Evolutionary conservation across 2,113 vertebrate species (phyloP).

Genomic region (Hylia prasina): DNA sequence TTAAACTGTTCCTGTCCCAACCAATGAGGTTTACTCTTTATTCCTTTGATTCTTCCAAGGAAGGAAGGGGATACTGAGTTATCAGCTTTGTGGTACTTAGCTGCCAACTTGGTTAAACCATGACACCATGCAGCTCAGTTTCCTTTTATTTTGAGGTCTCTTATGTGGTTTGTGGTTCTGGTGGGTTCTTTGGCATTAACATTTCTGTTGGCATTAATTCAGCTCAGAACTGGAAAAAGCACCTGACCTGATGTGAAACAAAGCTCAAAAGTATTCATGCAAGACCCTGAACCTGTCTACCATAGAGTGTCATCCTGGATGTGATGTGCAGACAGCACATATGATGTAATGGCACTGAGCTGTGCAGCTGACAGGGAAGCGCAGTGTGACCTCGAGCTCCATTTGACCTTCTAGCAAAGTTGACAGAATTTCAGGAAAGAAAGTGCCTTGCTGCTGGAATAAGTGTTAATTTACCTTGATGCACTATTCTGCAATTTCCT

Average conservation of each 20-base stretch:
- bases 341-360: rapidly evolving
- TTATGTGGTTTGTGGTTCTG: neutral
- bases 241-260: neutral
- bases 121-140: neutral
- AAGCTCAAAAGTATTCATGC: neutral
- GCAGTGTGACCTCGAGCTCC: neutral
- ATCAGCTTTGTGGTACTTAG: neutral
- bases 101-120: neutral
- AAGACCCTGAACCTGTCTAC: neutral
- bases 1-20: neutral
- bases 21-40: neutral
- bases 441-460: neutral
- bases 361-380: neutral
- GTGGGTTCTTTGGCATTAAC: neutral
- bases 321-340: neutral
- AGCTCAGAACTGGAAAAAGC: neutral
- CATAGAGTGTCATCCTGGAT: rapidly evolving
- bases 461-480: neutral
- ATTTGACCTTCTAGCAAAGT: neutral
- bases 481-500: neutral
- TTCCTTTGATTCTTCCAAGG: neutral
- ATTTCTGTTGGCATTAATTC: neutral
- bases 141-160: neutral
- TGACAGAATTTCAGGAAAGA: neutral
- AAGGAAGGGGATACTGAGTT: neutral